Evolutionary conservation across 2,113 vertebrate species (phyloP).

Genomic region (Takifugu bimaculatus): DNA sequence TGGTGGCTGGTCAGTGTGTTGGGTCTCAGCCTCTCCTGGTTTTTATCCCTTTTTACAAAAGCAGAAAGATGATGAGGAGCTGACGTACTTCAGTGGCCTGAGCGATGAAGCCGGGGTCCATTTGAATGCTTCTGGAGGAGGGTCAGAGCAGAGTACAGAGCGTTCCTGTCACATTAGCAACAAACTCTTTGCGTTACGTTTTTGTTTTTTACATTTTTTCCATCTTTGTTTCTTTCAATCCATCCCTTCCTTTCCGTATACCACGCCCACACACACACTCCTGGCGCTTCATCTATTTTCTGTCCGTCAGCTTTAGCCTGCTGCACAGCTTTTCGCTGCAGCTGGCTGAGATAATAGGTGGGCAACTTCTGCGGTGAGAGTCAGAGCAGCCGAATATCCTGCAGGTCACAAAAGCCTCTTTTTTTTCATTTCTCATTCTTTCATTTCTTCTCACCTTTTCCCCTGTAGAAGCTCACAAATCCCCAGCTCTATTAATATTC

Average conservation of each 20-base stretch:
- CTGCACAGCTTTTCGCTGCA: too few species aligned
- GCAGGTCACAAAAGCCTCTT: too few species aligned
- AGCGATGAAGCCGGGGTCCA: too few species aligned
- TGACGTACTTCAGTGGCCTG: conserved; percentile 2
- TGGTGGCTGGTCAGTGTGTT: conserved; percentile 22
- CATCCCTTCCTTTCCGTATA: not conserved
- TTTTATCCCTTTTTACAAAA: not conserved
- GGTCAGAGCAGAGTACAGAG: too few species aligned
- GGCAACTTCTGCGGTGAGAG: not conserved
- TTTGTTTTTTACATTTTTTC: not conserved
- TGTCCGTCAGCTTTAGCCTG: not conserved
- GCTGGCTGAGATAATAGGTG: too few species aligned
- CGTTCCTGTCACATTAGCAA: too few species aligned
- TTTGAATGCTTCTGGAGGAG: too few species aligned
- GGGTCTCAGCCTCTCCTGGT: conserved; percentile 5
- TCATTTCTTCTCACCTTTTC: not conserved
- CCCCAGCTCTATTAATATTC: not conserved
- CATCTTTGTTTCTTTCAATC: not conserved
- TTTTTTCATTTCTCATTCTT: not conserved
- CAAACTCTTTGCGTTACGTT: not conserved
- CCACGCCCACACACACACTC: not conserved
- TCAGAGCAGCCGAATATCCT: not conserved
- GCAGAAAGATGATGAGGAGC: conserved; percentile 17
- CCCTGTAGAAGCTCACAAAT: not conserved
- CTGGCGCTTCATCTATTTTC: not conserved